Conservation (phyloP, 2,113 vertebrate genomes). For the Lathamus discolor region DNA sequence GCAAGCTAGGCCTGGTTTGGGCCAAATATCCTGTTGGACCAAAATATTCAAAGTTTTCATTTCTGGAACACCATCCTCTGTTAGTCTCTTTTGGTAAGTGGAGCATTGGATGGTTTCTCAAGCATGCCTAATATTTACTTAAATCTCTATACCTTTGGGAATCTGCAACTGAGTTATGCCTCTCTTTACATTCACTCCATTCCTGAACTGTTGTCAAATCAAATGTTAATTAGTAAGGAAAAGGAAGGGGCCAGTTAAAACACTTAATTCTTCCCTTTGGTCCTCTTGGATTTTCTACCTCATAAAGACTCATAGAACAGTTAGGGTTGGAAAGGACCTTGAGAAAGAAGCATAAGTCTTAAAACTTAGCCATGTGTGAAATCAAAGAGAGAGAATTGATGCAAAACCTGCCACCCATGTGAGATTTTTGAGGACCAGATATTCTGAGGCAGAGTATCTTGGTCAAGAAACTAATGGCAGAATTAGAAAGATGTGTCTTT, state of each 20-base stretch:
- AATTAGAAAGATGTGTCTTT: background rate
- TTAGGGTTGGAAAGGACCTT: background rate
- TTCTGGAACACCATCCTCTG: background rate
- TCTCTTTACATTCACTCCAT: background rate
- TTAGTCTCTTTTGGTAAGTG: background rate
- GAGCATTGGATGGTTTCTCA: background rate
- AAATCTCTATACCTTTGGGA: background rate
- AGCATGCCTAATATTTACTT: background rate
- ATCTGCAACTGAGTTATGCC: background rate
- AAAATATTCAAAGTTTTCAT: background rate
- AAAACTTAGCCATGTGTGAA: background rate
- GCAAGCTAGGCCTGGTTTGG: background rate
- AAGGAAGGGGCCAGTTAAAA: background rate
- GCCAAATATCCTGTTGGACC: background rate
- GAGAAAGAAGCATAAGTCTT: background rate
- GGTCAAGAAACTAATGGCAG: background rate
- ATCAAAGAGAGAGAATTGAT: background rate
- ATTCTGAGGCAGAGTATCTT: background rate
- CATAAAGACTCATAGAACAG: background rate
- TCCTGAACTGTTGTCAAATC: background rate
- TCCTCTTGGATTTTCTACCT: background rate
- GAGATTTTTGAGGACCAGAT: background rate
- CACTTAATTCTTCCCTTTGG: background rate
- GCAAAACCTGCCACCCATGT: background rate
- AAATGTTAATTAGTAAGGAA: background rate